phyloP scores from a whole-genome alignment of 2,888 invertebrate species.

The Nemapogon koenigi region DNA sequence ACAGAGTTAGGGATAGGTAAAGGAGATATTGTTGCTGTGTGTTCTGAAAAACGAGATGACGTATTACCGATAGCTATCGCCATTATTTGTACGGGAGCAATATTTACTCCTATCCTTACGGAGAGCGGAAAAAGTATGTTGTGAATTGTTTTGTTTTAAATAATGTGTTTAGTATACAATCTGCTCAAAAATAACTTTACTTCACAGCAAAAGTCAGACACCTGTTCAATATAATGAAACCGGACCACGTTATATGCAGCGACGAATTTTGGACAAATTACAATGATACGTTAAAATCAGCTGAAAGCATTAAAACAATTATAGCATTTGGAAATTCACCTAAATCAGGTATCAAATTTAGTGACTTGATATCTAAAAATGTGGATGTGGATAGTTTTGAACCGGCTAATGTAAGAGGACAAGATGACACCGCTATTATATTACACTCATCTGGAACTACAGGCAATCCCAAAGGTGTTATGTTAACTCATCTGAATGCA shows the following conservation, averaged over 20 bases:
- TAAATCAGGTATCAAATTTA: slow-evolving; percentile 16
- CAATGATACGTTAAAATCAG: slow-evolving; percentile 26
- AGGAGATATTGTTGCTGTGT: slow-evolving; percentile 49
- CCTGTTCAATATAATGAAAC: slow-evolving; percentile 68
- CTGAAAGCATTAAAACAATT: slow-evolving; percentile 28
- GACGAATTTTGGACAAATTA: slow-evolving; percentile 42
- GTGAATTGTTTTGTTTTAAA: too few species aligned
- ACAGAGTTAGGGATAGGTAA: neutral
- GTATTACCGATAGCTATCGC: slow-evolving; percentile 58
- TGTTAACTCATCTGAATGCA: slow-evolving; percentile 66
- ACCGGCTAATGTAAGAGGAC: neutral
- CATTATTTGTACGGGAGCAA: slow-evolving; percentile 49
- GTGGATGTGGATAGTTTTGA: slow-evolving; percentile 1
- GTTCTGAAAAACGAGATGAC: slow-evolving; percentile 65
- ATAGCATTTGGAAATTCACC: slow-evolving; percentile 25
- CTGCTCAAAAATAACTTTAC: too few species aligned
- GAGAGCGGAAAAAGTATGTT: neutral
- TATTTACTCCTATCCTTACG: slow-evolving; percentile 15
- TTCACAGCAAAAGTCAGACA: slow-evolving; percentile 69
- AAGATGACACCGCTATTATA: slow-evolving; percentile 31
- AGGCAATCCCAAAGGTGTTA: slow-evolving; percentile 72
- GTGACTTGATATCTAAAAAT: neutral
- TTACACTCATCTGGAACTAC: slow-evolving; percentile 75
- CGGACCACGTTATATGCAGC: slow-evolving; percentile 71
- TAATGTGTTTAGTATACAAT: too few species aligned